phyloP scores from a whole-genome alignment of 2,113 vertebrate genomes.

The Neopipo cinnamomea region DNA sequence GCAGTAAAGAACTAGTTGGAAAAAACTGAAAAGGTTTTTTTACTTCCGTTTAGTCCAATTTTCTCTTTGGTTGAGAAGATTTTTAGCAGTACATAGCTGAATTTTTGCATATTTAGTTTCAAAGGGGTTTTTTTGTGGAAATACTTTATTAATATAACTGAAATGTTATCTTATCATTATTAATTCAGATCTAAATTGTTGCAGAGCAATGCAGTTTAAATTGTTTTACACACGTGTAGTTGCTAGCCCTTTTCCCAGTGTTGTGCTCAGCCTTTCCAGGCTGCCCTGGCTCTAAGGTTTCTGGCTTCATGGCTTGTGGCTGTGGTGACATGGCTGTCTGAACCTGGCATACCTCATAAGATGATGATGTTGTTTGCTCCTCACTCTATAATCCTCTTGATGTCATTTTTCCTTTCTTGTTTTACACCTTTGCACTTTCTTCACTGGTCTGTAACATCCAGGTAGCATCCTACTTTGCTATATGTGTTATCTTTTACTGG shows the following conservation, averaged over 20 bases:
- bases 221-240: not conserved
- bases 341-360: not conserved
- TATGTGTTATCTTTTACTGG: not conserved
- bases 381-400: fast-evolving
- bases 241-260: not conserved
- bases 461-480: not conserved
- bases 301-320: not conserved
- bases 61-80: not conserved
- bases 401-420: not conserved
- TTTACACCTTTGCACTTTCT: not conserved
- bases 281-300: not conserved
- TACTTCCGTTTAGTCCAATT: not conserved
- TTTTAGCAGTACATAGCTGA: not conserved
- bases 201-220: not conserved
- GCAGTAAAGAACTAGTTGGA: not conserved
- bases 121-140: not conserved
- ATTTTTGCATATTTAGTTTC: not conserved
- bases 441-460: not conserved
- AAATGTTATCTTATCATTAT: not conserved
- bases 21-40: not conserved
- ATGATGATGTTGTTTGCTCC: not conserved
- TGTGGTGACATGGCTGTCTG: not conserved
- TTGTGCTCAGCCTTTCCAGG: not conserved
- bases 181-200: not conserved
- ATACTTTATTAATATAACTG: not conserved